These are phyloP conservation scores for Anagyrus pseudococci DNA, from an alignment of 2,888 invertebrate species.

Conservation along the genomic window DNA sequence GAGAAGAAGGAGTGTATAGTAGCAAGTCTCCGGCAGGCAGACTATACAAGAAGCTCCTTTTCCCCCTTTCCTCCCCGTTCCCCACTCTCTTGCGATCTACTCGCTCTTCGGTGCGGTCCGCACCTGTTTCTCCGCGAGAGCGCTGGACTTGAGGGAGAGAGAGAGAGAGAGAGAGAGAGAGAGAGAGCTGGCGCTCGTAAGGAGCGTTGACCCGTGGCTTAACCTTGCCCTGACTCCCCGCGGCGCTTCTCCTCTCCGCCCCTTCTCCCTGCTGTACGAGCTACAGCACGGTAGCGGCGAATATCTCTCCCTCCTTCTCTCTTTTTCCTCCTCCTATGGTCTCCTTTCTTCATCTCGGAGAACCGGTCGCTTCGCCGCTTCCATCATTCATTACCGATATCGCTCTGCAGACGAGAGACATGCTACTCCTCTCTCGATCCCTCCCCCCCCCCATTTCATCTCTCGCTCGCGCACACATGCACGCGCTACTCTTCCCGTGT, in stretches of 20 bases:
- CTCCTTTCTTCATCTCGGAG: not conserved
- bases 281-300: no score
- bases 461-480: not conserved
- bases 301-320: conserved; percentile 11
- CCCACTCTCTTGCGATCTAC: not conserved
- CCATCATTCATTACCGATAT: conserved; percentile 20
- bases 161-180: not conserved
- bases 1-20: no score
- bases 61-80: not conserved
- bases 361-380: conserved; percentile 33
- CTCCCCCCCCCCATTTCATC: not conserved
- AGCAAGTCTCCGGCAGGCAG: no score
- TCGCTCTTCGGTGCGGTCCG: not conserved
- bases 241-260: conserved; percentile 10
- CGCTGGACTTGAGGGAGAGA: not conserved
- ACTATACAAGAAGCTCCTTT: no score
- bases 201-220: conserved; percentile 41
- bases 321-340: not conserved
- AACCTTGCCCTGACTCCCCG: conserved; percentile 38
- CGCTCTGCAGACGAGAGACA: not conserved
- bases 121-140: not conserved
- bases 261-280: conserved; percentile 1
- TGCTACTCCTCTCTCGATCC: not conserved
- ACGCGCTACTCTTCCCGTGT: not conserved
- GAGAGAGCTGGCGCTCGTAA: conserved; percentile 12